These are phyloP conservation scores for Chiroxiphia lanceolata DNA, from an alignment of 2,797 vertebrate genomes.

Conservation along the genomic window DNA sequence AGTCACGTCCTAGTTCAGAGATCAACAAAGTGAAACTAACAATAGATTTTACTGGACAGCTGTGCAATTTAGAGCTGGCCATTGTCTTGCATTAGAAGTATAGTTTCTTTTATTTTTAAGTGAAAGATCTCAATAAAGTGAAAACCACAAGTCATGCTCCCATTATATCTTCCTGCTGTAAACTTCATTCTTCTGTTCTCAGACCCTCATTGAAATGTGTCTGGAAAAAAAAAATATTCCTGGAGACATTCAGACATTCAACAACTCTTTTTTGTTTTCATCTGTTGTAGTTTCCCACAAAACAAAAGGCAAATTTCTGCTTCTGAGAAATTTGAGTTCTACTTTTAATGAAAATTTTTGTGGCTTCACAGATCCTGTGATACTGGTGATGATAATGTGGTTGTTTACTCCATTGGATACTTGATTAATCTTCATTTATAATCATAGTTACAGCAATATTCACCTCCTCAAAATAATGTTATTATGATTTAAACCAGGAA, in stretches of 20 bases:
- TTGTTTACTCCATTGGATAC: constrained; percentile 68
- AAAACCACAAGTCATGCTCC: not conserved
- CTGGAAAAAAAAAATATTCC: not conserved
- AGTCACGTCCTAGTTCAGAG: rapidly evolving
- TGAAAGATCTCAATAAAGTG: not conserved
- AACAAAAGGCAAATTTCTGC: not conserved
- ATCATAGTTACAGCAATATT: constrained; percentile 64
- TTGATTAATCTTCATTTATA: constrained; percentile 77
- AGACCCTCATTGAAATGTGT: not conserved
- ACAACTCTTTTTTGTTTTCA: not conserved
- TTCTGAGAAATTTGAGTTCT: not conserved
- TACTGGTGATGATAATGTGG: not conserved
- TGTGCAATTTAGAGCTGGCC: not conserved
- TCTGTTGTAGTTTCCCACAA: not conserved
- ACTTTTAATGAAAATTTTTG: not conserved
- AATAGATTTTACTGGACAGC: not conserved
- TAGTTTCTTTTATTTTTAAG: not conserved
- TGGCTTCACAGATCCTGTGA: not conserved
- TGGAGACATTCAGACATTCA: not conserved
- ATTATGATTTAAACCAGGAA: constrained; percentile 83
- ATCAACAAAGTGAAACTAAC: not conserved
- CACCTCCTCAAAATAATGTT: constrained; percentile 71
- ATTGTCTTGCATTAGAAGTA: not conserved
- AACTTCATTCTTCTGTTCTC: not conserved
- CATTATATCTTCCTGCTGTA: not conserved